These are phyloP conservation scores for Mormyrops boulengeri DNA, from an alignment of 2,797 vertebrate genomes.

Conservation along the genomic window DNA sequence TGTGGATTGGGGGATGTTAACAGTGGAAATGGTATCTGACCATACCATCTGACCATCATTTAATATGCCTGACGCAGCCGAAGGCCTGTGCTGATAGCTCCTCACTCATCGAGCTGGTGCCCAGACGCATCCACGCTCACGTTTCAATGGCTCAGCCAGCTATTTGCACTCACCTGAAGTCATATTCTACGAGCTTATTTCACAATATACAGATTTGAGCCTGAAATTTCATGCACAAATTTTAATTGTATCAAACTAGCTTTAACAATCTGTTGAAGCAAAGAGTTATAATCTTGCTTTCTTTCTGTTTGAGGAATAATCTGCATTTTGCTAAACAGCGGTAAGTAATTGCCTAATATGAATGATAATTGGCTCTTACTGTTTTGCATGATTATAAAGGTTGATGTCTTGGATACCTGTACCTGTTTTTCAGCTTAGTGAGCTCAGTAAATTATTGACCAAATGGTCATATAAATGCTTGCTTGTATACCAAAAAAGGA, in stretches of 20 bases:
- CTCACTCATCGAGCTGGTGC: background rate
- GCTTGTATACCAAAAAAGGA: background rate
- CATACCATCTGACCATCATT: background rate
- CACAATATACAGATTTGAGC: background rate
- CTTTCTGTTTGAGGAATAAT: background rate
- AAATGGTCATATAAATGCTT: slow-evolving; percentile 1
- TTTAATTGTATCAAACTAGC: background rate
- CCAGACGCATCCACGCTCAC: background rate
- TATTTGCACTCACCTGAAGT: background rate
- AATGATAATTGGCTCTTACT: background rate
- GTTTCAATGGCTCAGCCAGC: background rate
- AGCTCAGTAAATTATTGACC: background rate
- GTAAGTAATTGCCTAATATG: background rate
- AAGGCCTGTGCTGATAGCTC: background rate
- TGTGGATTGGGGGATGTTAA: too few relatives aligned
- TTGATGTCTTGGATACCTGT: background rate
- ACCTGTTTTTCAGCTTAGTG: background rate
- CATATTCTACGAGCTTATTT: background rate
- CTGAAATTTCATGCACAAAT: background rate
- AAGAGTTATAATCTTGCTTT: background rate
- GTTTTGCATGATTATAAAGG: background rate
- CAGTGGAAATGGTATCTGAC: background rate
- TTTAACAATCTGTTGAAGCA: background rate
- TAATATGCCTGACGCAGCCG: background rate
- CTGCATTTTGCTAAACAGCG: background rate